Conservation (phyloP, 1,140 invertebrate species). For the Carposina sasakii region DNA sequence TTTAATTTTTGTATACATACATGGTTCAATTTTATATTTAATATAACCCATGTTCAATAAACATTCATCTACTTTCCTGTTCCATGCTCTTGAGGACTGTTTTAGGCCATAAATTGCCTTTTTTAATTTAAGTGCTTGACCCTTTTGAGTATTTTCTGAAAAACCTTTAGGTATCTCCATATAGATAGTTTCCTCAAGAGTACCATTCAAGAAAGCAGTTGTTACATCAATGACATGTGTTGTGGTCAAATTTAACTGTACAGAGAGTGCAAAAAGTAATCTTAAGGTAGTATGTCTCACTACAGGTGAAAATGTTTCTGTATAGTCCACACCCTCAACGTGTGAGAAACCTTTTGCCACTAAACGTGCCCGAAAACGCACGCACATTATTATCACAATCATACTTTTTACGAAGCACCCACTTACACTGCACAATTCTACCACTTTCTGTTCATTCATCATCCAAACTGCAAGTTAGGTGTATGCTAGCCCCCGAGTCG, state of each 20-base stretch:
- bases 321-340: conserved; percentile 18
- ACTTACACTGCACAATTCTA: background rate
- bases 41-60: conserved; percentile 17
- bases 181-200: conserved; percentile 53
- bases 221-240: conserved; percentile 24
- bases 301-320: conserved; percentile 12
- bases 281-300: conserved; percentile 23
- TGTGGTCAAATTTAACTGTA: conserved; percentile 18
- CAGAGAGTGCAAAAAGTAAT: conserved; percentile 21
- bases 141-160: too few species aligned
- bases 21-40: conserved; percentile 24
- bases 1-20: conserved; percentile 17
- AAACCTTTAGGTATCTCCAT: conserved; percentile 44
- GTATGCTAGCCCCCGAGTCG: too few species aligned
- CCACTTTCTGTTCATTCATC: too few species aligned
- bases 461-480: too few species aligned
- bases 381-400: conserved; percentile 10
- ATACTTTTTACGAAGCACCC: background rate
- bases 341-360: conserved; percentile 22
- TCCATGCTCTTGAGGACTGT: conserved; percentile 11
- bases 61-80: conserved; percentile 18
- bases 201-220: conserved; percentile 42
- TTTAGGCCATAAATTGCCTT: conserved; percentile 6
- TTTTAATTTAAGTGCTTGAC: too few species aligned
- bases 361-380: conserved; percentile 18